These are phyloP conservation scores for Cynodonichthys magdalenae DNA, from an alignment of 2,797 vertebrate species.

Conservation along the genomic window DNA sequence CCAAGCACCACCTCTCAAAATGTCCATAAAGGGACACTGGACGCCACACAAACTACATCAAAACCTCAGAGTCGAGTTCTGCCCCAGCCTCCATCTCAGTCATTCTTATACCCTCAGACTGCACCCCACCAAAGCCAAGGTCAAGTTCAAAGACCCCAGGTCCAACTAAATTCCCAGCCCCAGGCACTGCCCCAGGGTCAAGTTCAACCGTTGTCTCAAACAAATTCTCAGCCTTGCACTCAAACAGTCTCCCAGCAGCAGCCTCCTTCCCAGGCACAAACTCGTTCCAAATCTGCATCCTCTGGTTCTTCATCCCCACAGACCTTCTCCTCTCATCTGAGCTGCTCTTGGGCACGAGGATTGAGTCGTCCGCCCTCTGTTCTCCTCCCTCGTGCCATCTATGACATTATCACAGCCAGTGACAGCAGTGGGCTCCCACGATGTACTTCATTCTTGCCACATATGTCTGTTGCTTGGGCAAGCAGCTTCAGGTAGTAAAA, in stretches of 20 bases:
- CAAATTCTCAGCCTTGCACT: slow-evolving; percentile 47
- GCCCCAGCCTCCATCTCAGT: slow-evolving; percentile 38
- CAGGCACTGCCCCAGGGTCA: slow-evolving; percentile 41
- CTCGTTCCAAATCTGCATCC: slow-evolving; percentile 83
- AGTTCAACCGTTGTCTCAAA: slow-evolving; percentile 42
- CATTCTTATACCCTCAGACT: slow-evolving; percentile 37
- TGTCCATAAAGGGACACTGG: slow-evolving; percentile 43
- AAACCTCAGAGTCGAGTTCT: slow-evolving; percentile 52
- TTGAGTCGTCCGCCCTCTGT: slow-evolving; percentile 90
- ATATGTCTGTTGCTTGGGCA: slow-evolving; percentile 91
- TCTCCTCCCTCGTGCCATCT: slow-evolving; percentile 91
- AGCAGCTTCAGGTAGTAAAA: slow-evolving; percentile 87
- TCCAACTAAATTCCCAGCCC: slow-evolving; percentile 47
- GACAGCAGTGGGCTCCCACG: slow-evolving; percentile 93
- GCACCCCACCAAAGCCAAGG: slow-evolving; percentile 40
- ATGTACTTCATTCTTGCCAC: slow-evolving; percentile 92
- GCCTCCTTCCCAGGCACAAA: slow-evolving; percentile 41
- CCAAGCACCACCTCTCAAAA: slow-evolving; percentile 52
- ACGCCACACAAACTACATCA: slow-evolving; percentile 35
- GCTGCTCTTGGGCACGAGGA: slow-evolving; percentile 87
- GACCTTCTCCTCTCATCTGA: slow-evolving; percentile 76
- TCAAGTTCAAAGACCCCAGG: slow-evolving; percentile 38
- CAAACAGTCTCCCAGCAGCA: slow-evolving; percentile 46
- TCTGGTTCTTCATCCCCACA: slow-evolving; percentile 75
- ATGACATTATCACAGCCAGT: slow-evolving; percentile 88